Evolutionary conservation across 2,888 invertebrate genomes (phyloP).

Genomic region (Actias luna): DNA sequence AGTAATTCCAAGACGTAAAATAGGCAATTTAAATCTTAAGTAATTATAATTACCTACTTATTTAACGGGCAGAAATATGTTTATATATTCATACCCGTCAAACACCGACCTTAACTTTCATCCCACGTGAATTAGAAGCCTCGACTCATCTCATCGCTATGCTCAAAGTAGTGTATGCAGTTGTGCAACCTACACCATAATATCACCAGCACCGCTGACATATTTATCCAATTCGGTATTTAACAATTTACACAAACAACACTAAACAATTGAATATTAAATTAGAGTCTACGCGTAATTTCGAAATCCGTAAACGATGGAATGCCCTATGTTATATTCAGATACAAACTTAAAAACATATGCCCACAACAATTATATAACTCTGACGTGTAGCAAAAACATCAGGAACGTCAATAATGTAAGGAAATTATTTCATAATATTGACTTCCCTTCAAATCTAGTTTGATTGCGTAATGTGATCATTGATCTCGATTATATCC

Average conservation of each 20-base stretch:
- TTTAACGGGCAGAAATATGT: not conserved
- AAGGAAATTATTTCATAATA: conserved; percentile 43
- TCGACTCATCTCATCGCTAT: conserved; percentile 61
- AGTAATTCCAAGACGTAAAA: not conserved
- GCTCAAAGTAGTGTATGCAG: conserved; percentile 48
- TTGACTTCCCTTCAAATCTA: conserved; percentile 66
- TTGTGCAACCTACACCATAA: conserved; percentile 57
- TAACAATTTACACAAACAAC: conserved; percentile 62
- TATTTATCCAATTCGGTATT: conserved; percentile 68
- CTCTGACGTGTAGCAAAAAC: not conserved
- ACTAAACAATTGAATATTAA: conserved; percentile 70
- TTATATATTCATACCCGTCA: conserved; percentile 65
- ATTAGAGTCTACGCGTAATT: conserved; percentile 55
- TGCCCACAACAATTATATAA: not conserved
- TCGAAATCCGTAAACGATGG: conserved; percentile 41
- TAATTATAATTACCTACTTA: not conserved
- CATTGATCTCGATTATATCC: conserved; percentile 70
- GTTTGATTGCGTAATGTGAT: conserved; percentile 77
- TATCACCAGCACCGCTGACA: conserved; percentile 54
- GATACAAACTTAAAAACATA: not conserved
- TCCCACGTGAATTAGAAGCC: conserved; percentile 60
- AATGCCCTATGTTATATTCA: conserved; percentile 2
- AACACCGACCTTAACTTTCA: conserved; percentile 65
- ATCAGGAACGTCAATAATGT: not conserved
- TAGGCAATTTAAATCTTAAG: not conserved